Base-by-base conservation (phyloP, 2,888 invertebrate species). In the Orthonychiurus folsomi region DNA sequence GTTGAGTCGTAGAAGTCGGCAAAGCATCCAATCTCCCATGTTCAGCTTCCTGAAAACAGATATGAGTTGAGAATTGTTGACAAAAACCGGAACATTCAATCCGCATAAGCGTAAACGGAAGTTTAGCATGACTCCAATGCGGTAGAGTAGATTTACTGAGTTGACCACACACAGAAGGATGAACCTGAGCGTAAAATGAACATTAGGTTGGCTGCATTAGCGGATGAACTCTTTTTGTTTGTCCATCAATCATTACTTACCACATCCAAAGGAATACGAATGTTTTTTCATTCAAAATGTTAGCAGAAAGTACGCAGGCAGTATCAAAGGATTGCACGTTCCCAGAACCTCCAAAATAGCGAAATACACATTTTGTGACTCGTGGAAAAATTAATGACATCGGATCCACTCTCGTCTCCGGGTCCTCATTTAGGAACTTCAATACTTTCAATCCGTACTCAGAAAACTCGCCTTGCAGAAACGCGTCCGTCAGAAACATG, bases 211-310 rank as follows among this genome's bases (percentile, higher is more conserved):
- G n/a, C n/a, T n/a, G n/a, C n/a, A n/a, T n/a, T n/a, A n/a, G n/a
- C n/a, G n/a, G n/a, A n/a, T n/a, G n/a, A n/a, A n/a, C n/a, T n/a
- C n/a, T n/a, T n/a, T n/a, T n/a, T n/a, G n/a, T n/a, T n/a, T n/a
- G n/a, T n/a, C n/a, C n/a, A n/a, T n/a, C n/a, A n/a, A n/a, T n/a
- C n/a, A n/a, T 5, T 52, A 23, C 52, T 52, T 52, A 52, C 52
- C 57, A 57, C 5, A 57, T 3, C 57, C 57, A 57, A n/a, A 57
- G n/a, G 57, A 57, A 27, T 3, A 57, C 26, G 23, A 25, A 57
- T 3, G 28, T 23, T 20, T 57, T 57, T 28, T 57, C 57, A 26
- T 57, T 57, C 3, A 26, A 3, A 20, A n/a, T 57, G 23, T 57
- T 57, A 3, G 25, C 3, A 12, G 21, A 3, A 9, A 57, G 57